Conservation (phyloP, 2,888 invertebrate species). For the Trachelus troglodyta region DNA sequence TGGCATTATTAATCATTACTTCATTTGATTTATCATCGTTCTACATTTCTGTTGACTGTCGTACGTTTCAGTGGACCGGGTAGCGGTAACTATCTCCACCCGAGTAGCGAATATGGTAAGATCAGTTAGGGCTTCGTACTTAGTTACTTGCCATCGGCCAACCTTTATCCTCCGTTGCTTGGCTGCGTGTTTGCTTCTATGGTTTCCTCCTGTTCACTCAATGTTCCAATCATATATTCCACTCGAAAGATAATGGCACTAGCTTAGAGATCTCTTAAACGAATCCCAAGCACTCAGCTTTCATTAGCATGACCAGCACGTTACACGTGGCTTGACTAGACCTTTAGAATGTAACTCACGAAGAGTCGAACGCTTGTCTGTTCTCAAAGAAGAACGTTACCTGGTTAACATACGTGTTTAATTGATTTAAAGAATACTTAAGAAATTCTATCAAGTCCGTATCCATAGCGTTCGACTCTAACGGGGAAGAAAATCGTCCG, state of each 20-base stretch:
- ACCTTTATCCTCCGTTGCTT: not conserved
- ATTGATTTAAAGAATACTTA: not conserved
- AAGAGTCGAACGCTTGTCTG: not conserved
- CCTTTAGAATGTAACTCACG: not conserved
- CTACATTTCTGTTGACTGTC: conserved; percentile 59
- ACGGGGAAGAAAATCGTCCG: not conserved
- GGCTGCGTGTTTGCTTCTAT: not conserved
- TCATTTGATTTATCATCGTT: conserved; percentile 32
- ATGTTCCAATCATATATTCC: not conserved
- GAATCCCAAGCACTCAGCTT: not conserved
- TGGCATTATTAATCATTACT: conserved; percentile 17
- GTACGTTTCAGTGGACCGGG: conserved; percentile 66
- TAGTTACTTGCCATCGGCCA: not conserved
- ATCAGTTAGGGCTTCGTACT: conserved; percentile 46
- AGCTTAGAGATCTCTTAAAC: not conserved
- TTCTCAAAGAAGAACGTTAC: not conserved
- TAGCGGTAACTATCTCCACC: conserved; percentile 66
- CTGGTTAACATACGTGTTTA: not conserved
- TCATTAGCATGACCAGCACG: not conserved
- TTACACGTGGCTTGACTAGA: not conserved
- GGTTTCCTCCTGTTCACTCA: not conserved
- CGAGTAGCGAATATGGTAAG: conserved; percentile 66
- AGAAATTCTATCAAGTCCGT: not conserved
- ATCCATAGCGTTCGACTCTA: conserved; percentile 3
- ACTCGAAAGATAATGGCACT: not conserved